Percentiles rank a stretch among this genome's conserved stretches.
These are phyloP conservation scores for Eledona agricola DNA, from an alignment of 2,888 invertebrate species.

Conservation along the genomic window DNA sequence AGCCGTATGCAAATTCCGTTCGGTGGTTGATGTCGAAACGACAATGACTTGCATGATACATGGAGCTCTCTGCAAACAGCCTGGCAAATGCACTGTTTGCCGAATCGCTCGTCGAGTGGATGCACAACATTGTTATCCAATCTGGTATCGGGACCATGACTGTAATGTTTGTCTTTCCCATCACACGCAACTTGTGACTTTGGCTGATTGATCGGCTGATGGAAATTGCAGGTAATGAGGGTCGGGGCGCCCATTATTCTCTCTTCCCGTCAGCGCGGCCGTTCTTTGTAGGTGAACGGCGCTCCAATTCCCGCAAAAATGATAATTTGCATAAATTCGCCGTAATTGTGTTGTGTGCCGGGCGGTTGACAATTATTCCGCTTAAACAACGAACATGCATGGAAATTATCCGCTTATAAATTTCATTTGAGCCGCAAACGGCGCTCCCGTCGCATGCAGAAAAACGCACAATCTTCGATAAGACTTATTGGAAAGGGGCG, in stretches of 20 bases:
- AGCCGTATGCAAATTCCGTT: slow-evolving; percentile 16
- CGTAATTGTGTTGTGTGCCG: slow-evolving; percentile 33
- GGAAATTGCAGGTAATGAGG: slow-evolving; percentile 29
- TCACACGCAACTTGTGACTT: slow-evolving; percentile 38
- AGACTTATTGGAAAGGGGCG: slow-evolving; percentile 54
- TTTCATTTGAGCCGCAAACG: slow-evolving; percentile 39
- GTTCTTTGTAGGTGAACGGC: too few relatives aligned
- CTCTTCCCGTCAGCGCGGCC: slow-evolving; percentile 20
- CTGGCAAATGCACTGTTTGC: slow-evolving; percentile 53
- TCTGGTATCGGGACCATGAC: slow-evolving; percentile 45
- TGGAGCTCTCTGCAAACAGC: slow-evolving; percentile 51
- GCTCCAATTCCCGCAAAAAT: slow-evolving; percentile 31
- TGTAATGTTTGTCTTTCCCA: slow-evolving; percentile 44
- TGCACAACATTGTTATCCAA: slow-evolving; percentile 51
- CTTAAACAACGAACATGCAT: slow-evolving; percentile 41
- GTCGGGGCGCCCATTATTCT: slow-evolving; percentile 23
- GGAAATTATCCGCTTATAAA: slow-evolving; percentile 40
- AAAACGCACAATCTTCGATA: slow-evolving; percentile 51
- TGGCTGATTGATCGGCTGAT: slow-evolving; percentile 34
- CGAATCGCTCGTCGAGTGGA: slow-evolving; percentile 51
- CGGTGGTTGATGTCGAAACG: slow-evolving; percentile 16
- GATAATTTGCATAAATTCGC: slow-evolving; percentile 33
- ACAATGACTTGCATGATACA: slow-evolving; percentile 42
- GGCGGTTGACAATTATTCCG: slow-evolving; percentile 39
- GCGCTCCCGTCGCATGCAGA: too few relatives aligned